Conservation (phyloP, 2,888 invertebrate genomes). For the Morinoia aosen region DNA sequence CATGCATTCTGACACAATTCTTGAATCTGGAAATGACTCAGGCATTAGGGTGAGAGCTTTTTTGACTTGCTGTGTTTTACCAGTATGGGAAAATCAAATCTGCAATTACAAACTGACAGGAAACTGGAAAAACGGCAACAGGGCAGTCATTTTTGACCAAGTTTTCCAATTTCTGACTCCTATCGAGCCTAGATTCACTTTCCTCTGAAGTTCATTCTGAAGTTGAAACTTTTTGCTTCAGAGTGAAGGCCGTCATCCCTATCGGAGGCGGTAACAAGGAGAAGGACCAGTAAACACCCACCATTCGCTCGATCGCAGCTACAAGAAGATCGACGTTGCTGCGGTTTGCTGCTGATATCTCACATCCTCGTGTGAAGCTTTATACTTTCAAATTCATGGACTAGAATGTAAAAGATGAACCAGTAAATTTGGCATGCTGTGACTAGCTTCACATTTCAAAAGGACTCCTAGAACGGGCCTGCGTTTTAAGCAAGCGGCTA, state of each 20-base stretch:
- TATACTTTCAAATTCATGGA: not conserved
- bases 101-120: too few relatives aligned
- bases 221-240: constrained; percentile 72
- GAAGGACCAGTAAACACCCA: constrained; percentile 73
- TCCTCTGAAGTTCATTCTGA: too few relatives aligned
- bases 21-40: too few relatives aligned
- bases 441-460: not conserved
- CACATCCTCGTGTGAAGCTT: not conserved
- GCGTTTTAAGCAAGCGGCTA: constrained; percentile 17
- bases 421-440: not conserved
- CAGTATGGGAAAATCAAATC: too few relatives aligned
- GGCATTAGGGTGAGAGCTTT: too few relatives aligned
- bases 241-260: constrained; percentile 89
- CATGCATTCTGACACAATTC: too few relatives aligned
- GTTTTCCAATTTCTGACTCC: too few relatives aligned
- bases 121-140: too few relatives aligned
- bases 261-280: constrained; percentile 82
- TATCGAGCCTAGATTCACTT: too few relatives aligned
- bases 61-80: too few relatives aligned
- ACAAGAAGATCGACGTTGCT: not conserved
- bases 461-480: not conserved
- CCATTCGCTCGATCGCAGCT: not conserved
- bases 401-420: not conserved
- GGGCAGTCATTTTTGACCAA: too few relatives aligned
- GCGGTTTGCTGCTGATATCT: not conserved